Conservation (phyloP, 2,888 invertebrate genomes). For the Nomada fabriciana region DNA sequence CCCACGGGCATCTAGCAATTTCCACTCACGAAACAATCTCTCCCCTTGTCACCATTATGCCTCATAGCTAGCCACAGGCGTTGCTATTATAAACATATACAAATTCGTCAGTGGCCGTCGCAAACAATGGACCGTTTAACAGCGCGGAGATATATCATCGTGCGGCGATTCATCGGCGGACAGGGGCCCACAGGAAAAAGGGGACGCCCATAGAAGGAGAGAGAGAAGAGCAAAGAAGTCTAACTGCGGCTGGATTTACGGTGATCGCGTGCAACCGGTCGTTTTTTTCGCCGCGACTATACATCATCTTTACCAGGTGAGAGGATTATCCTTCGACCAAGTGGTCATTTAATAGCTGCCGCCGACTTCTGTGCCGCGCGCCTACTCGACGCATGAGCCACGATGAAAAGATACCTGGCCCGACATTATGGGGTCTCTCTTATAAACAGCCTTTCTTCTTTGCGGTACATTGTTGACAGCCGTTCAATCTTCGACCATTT, state of each 20-base stretch:
- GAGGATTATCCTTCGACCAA: constrained; percentile 65
- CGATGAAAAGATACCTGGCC: constrained; percentile 18
- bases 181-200: constrained; percentile 43
- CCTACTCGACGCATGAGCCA: constrained; percentile 7
- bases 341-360: constrained; percentile 54
- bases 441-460: not conserved
- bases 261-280: constrained; percentile 53
- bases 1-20: constrained; percentile 28
- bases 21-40: constrained; percentile 47
- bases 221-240: constrained; percentile 24
- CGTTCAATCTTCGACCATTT: not conserved
- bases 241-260: constrained; percentile 62
- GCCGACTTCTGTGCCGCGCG: constrained; percentile 32
- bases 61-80: constrained; percentile 69
- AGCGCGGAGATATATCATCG: constrained; percentile 83
- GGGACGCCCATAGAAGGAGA: constrained; percentile 23
- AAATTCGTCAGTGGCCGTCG: constrained; percentile 83
- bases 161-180: constrained; percentile 69
- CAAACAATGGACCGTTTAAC: constrained; percentile 84
- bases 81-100: constrained; percentile 84
- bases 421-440: not conserved
- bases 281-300: constrained; percentile 37
- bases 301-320: constrained; percentile 65
- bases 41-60: constrained; percentile 63
- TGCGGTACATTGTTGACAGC: not conserved